Evolutionary conservation across 2,113 vertebrate genomes (phyloP).

Genomic region (Oreochromis aureus): DNA sequence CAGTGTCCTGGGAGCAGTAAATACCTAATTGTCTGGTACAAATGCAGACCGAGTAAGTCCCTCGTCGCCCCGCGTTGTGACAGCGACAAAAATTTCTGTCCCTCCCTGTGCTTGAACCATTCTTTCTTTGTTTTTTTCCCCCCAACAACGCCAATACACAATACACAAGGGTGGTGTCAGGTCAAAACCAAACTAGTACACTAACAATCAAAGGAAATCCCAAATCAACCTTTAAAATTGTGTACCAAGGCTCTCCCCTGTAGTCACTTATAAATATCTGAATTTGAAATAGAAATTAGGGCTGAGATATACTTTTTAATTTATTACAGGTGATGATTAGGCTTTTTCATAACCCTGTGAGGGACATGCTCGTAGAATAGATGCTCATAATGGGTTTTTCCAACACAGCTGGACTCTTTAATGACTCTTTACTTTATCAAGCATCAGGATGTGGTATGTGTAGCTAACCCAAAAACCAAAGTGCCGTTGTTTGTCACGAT

Average conservation of each 20-base stretch:
- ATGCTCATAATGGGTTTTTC: neutral
- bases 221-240: neutral
- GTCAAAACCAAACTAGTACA: neutral
- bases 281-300: neutral
- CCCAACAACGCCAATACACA: neutral
- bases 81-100: neutral
- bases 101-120: neutral
- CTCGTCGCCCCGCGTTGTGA: neutral
- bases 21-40: constrained; percentile 86
- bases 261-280: neutral
- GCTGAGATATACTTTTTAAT: neutral
- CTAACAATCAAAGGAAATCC: neutral
- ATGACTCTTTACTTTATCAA: neutral
- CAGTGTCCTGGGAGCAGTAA: constrained; percentile 83
- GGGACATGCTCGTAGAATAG: neutral
- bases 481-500: neutral
- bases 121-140: neutral
- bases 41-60: constrained; percentile 88
- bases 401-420: neutral
- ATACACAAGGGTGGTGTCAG: neutral
- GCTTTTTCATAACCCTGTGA: neutral
- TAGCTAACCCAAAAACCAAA: neutral
- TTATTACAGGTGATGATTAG: neutral
- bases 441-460: neutral
- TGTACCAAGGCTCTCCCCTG: neutral